These are phyloP conservation scores for Ammodramus savannarum DNA, from an alignment of 2,113 vertebrate species.

Conservation along the genomic window DNA sequence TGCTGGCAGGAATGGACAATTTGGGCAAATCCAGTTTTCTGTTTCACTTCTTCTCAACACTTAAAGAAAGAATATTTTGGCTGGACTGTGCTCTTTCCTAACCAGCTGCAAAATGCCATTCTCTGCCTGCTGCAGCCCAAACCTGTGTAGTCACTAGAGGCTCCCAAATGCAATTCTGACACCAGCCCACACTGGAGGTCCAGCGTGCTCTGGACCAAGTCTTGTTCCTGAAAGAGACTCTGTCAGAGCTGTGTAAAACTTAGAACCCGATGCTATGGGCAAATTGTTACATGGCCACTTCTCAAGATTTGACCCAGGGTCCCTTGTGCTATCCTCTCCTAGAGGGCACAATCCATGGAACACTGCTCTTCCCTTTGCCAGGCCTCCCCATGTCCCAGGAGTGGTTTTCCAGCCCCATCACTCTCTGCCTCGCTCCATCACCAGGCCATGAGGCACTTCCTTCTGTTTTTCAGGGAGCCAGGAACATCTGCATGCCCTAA, in stretches of 20 bases:
- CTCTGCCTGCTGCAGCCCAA: background rate
- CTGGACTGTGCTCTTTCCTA: background rate
- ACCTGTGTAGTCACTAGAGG: background rate
- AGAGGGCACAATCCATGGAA: background rate
- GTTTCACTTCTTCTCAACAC: background rate
- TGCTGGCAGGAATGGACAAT: background rate
- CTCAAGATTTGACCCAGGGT: background rate
- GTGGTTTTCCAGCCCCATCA: background rate
- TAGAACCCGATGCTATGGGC: background rate
- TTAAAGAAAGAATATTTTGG: background rate
- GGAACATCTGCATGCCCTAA: background rate
- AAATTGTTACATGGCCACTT: background rate
- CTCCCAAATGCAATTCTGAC: background rate
- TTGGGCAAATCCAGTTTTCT: background rate
- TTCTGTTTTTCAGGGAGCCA: background rate
- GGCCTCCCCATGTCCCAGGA: background rate
- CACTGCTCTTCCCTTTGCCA: background rate
- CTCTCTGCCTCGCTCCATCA: background rate
- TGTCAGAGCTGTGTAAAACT: background rate
- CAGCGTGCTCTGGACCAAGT: rapidly evolving
- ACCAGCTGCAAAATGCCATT: background rate
- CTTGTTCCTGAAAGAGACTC: background rate
- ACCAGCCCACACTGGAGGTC: background rate
- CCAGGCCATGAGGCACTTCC: background rate
- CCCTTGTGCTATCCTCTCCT: background rate